Conservation (phyloP, 2,888 invertebrate genomes). For the Horisme vitalbata region DNA sequence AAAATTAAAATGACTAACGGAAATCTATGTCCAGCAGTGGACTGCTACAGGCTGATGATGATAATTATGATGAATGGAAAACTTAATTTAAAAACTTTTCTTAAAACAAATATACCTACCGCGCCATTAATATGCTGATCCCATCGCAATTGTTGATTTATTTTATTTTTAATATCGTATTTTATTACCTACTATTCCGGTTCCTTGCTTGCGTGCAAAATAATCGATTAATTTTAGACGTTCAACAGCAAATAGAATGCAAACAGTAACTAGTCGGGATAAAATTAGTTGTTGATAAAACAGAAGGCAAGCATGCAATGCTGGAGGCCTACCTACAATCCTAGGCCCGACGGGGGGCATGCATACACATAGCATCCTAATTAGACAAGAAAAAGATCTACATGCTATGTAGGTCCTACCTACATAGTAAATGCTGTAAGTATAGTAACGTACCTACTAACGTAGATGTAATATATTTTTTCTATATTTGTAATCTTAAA, state of each 20-base stretch:
- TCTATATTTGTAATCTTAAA: not conserved
- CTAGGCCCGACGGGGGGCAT: slow-evolving; percentile 29
- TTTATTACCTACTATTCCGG: not conserved
- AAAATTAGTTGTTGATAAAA: slow-evolving; percentile 28
- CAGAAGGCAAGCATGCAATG: slow-evolving; percentile 30
- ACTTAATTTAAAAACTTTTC: no score
- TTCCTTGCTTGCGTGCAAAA: slow-evolving; percentile 15
- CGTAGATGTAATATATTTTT: no score
- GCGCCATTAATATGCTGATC: no score
- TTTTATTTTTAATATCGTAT: not conserved
- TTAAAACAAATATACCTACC: no score
- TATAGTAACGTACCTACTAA: no score
- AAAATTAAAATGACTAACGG: no score
- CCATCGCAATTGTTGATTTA: not conserved
- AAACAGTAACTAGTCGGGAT: slow-evolving; percentile 20
- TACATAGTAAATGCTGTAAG: no score
- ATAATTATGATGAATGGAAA: no score
- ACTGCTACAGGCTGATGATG: no score
- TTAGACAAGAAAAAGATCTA: slow-evolving; percentile 22
- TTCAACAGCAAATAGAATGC: slow-evolving; percentile 25
- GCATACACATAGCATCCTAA: slow-evolving; percentile 23
- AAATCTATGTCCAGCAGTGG: no score
- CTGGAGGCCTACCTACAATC: no score
- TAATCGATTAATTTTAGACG: slow-evolving; percentile 22
- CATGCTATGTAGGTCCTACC: no score